phyloP scores from a whole-genome alignment of 2,797 vertebrate species.

The Myotis daubentonii region DNA sequence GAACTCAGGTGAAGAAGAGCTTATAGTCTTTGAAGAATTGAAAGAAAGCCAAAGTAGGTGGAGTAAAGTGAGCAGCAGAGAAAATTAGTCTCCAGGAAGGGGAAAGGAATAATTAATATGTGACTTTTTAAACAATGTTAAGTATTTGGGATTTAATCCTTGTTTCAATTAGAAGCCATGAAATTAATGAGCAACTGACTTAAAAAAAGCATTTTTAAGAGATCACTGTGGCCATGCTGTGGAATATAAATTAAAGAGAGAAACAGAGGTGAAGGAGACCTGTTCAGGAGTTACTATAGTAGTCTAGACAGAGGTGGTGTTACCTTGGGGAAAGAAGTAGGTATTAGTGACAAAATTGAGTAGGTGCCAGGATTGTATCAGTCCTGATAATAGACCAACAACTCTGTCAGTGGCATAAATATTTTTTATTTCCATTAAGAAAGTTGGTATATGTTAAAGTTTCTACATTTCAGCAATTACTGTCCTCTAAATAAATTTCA shows the following conservation, averaged over 20 bases:
- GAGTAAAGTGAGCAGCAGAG: background rate
- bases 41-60: background rate
- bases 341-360: background rate
- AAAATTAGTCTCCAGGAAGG: background rate
- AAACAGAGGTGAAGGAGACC: too few relatives aligned
- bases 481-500: background rate
- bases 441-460: background rate
- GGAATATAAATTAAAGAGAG: background rate
- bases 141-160: background rate
- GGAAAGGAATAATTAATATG: background rate
- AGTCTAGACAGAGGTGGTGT: background rate
- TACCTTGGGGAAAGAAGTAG: background rate
- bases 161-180: background rate
- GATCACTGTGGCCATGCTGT: background rate
- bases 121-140: background rate
- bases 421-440: constrained; percentile 58
- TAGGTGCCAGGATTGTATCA: background rate
- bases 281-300: background rate
- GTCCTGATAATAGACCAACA: background rate
- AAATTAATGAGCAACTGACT: background rate
- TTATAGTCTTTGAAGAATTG: background rate
- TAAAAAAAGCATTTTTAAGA: background rate
- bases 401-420: background rate
- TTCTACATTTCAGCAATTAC: background rate
- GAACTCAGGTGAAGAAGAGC: background rate